A percentile compares a stretch with the other conserved stretches of the same genome.
Conservation (phyloP, 2,797 vertebrate species). For the Anguilla pacifica region DNA sequence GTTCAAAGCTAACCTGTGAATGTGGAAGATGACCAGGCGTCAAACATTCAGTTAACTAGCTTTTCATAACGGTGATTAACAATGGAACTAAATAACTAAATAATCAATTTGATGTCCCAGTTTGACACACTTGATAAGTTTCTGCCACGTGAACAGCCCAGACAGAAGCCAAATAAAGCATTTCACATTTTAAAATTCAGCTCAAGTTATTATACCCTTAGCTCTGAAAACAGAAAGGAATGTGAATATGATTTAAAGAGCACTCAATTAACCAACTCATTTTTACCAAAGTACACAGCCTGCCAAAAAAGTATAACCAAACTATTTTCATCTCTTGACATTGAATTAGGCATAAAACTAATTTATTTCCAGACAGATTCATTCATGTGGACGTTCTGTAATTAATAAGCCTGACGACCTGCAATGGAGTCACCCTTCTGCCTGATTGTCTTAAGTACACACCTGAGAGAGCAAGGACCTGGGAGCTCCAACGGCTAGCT, state of each 20-base stretch:
- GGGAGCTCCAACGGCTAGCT: background rate
- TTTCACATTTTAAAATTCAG: no score
- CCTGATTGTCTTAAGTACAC: conserved; percentile 12
- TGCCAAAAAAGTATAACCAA: background rate
- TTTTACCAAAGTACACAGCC: background rate
- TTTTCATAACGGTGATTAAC: background rate
- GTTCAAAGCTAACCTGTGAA: no score
- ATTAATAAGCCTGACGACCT: conserved; percentile 7
- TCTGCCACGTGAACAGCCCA: background rate
- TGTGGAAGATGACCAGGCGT: no score
- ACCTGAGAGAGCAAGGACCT: background rate
- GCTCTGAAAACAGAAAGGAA: background rate
- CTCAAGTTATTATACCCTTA: background rate
- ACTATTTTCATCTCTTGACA: background rate
- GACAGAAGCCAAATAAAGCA: no score
- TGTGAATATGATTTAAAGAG: background rate
- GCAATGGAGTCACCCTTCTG: background rate
- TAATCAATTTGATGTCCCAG: no score
- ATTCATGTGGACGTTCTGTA: background rate
- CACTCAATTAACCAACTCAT: background rate
- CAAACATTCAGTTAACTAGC: no score
- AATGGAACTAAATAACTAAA: background rate
- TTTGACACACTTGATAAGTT: background rate
- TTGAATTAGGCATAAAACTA: conserved; percentile 17
- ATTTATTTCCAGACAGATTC: conserved; percentile 11